Base-by-base conservation (phyloP, 1,140 invertebrate species). In the Platorchestia sp. region DNA sequence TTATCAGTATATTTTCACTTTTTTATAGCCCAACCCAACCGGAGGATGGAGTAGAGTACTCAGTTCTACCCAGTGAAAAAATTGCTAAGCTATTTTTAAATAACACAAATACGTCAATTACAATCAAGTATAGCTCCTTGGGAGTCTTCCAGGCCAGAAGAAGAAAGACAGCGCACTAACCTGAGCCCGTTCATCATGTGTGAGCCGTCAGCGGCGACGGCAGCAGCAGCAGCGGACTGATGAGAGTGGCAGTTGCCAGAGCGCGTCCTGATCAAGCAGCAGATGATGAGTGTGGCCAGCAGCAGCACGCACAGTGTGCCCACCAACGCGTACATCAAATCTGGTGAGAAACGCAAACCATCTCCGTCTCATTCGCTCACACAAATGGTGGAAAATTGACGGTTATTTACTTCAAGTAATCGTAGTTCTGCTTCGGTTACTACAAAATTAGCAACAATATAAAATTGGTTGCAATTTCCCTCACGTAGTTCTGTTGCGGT, bases 241-340 rank as follows among this genome's bases (percentile, higher is more conserved):
- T 45, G 91, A 0, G 91, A 45, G 36, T 44, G 41, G 45, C 91
- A 44, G 91, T 93, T 44, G 44, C 41, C 16, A 44, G 91, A 7
- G 44, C 91, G 44, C 40, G 91, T 10, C 45, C 91, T 93, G 45
- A 93, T 93, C 41, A 93, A 44, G 91, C 91, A 93, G 45, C 91
- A 93, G 45, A 93, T 93, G 91, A 93, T 45, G 91, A 93, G 45
- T 6, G 91, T 47, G 7, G 91, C 91, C 43, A 93, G 36, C 27
- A 93, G 91, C 91, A 93, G 91, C 91, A 93, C 91, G n/a, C 91
- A 93, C 43, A 93, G 91, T 19, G 91, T 93, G 10, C 91, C 91
- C 91, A 93, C 91, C 43, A 93, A 36, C 91, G 95, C 95, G 59
- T 93, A 51, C 45, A 89, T 59, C 59, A 93, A 42, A 47, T 86